A percentile compares a stretch with the other conserved stretches of the same genome.
phyloP scores from a whole-genome alignment of 2,797 vertebrate species.

The Eulemur mongoz region DNA sequence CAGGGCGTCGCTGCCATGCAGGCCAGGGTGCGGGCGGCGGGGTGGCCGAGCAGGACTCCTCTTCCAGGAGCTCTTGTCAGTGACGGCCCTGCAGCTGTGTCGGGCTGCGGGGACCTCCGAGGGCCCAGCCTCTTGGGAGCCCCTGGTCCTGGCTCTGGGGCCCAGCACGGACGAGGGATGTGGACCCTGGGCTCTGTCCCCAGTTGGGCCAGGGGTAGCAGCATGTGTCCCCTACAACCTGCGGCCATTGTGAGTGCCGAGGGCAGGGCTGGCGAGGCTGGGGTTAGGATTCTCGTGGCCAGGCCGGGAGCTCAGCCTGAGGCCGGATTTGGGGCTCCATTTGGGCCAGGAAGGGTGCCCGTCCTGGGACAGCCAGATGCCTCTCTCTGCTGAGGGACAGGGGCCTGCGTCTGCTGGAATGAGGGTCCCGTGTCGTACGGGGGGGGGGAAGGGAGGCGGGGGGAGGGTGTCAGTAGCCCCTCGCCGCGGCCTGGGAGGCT shows the following conservation, averaged over 20 bases:
- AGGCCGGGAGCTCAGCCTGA: neutral
- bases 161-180: accelerated
- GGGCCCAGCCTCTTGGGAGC: neutral
- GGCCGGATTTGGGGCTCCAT: neutral
- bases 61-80: neutral
- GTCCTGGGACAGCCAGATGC: neutral
- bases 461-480: neutral
- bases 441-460: neutral
- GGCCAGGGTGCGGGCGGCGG: accelerated
- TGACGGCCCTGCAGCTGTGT: neutral
- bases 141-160: neutral
- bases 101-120: neutral
- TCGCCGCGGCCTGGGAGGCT: neutral
- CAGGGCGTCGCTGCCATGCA: neutral
- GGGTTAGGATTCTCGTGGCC: neutral
- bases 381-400: neutral
- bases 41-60: too few relatives aligned
- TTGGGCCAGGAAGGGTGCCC: neutral
- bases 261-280: neutral
- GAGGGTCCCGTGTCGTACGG: neutral
- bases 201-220: accelerated
- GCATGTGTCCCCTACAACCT: neutral
- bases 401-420: accelerated
- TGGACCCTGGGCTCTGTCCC: neutral
- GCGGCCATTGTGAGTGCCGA: neutral